Base-by-base conservation (phyloP, 2,113 vertebrate genomes). In the Aix galericulata region DNA sequence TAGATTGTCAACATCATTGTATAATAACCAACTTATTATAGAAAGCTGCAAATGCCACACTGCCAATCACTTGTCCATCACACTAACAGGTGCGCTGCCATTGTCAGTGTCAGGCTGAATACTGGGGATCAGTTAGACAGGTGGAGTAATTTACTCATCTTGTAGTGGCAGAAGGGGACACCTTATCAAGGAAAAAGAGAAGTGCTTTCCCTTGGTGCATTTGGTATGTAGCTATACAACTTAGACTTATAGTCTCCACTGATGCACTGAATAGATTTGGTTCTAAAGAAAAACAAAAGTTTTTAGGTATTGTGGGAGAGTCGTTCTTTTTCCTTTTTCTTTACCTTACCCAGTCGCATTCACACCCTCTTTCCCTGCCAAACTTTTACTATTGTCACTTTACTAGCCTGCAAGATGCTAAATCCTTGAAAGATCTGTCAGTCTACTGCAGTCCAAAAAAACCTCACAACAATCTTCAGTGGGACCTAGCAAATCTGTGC, bases 81-180 rank as follows among this genome's bases (percentile, higher is more conserved):
- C 56, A 46, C 93, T 97, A 97, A 96, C 91, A 96, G 97, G 94
- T 95, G 93, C 94, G 94, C 66, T 96, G 94, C 96, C 94, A 96
- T 96, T 97, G 93, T 97, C 95, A 96, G 68, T 94, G 83, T 93
- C 91, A 88, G 78, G 58, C 63, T 86, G 93, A 96, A 89, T 92
- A 88, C 74, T 64, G 64, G 91, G 82, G 94, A 97, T 95, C 93
- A 95, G 88, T 91, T 94, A 97, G 97, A 97, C 92, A 97, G 82
- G 73, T 97, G 80, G 72, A 97, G 88, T 95, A 95, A 95, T 97
- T 97, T 95, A 87, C 86, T 95, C 78, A 59, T 94, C 88, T 86
- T 81, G 44, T 88, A 86, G 59, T 90, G 73, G 62, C 86, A 96
- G 93, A 78, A 91, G 75, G 78, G 68, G 52, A 95, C 91, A 95